Conservation (phyloP, 2,113 vertebrate genomes). For the Cynoglossus semilaevis region DNA sequence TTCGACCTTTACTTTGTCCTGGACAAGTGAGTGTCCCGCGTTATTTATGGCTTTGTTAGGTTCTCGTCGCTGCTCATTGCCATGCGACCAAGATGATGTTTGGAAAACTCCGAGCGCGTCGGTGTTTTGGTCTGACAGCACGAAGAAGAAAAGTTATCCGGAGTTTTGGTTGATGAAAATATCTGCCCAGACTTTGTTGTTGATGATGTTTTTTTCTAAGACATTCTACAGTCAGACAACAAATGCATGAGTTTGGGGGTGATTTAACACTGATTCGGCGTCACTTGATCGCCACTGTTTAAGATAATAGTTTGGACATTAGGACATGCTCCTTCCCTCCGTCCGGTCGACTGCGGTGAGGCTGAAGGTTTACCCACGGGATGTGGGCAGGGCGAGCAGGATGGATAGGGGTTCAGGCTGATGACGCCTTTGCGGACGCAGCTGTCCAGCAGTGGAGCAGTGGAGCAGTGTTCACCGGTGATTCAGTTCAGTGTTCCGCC, state of each 20-base stretch:
- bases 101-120: constrained; percentile 46
- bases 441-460: constrained; percentile 61
- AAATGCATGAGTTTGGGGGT: no score
- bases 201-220: no score
- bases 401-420: constrained; percentile 68
- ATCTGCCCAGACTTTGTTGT: no score
- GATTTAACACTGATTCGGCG: background rate
- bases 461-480: constrained; percentile 9
- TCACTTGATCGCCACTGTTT: background rate
- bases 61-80: constrained; percentile 69
- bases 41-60: constrained; percentile 75
- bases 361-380: constrained; percentile 51
- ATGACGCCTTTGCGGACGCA: constrained; percentile 66
- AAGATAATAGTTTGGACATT: background rate
- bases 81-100: constrained; percentile 55
- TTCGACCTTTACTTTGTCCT: constrained; percentile 93
- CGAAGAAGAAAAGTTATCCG: background rate
- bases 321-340: constrained; percentile 16
- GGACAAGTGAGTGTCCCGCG: constrained; percentile 86
- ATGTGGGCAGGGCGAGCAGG: constrained; percentile 68
- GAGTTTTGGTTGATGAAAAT: no score
- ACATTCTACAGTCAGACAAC: no score
- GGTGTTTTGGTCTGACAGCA: constrained; percentile 3
- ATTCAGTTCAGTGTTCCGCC: background rate
- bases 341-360: constrained; percentile 43